Conservation (phyloP, 2,113 vertebrate species). For the Platysternon megacephalum region DNA sequence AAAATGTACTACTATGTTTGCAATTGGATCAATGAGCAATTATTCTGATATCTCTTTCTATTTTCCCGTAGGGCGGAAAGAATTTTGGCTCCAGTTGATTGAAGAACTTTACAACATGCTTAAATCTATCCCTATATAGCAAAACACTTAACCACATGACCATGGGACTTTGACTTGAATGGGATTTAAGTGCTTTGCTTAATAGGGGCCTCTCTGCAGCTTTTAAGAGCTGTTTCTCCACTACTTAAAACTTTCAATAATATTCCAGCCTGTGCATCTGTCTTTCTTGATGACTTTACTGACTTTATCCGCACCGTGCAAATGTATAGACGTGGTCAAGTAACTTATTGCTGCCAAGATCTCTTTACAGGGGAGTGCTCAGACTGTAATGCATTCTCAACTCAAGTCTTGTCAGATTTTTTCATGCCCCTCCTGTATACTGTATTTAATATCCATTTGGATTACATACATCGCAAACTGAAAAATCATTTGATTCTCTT, state of each 20-base stretch:
- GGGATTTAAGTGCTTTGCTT: not conserved
- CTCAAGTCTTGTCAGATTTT: not conserved
- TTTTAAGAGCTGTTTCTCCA: not conserved
- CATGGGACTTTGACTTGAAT: not conserved
- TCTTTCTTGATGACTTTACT: not conserved
- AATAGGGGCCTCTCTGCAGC: not conserved
- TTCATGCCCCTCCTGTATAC: not conserved
- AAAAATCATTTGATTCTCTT: not conserved
- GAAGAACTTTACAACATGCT: not conserved
- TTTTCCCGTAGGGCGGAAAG: too few relatives aligned
- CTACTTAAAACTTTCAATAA: accelerated
- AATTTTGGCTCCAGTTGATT: not conserved
- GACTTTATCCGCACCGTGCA: accelerated
- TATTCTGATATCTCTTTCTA: not conserved
- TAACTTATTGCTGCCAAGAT: accelerated
- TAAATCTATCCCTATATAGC: not conserved
- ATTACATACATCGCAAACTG: not conserved
- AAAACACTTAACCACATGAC: not conserved
- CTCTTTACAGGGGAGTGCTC: not conserved
- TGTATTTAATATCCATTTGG: not conserved
- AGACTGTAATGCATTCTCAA: not conserved
- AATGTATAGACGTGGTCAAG: accelerated
- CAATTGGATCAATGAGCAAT: not conserved
- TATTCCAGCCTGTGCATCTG: not conserved
- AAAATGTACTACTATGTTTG: not conserved